phyloP scores from a whole-genome alignment of 23 tunicate species.

The Clavelina lepadiformis region DNA sequence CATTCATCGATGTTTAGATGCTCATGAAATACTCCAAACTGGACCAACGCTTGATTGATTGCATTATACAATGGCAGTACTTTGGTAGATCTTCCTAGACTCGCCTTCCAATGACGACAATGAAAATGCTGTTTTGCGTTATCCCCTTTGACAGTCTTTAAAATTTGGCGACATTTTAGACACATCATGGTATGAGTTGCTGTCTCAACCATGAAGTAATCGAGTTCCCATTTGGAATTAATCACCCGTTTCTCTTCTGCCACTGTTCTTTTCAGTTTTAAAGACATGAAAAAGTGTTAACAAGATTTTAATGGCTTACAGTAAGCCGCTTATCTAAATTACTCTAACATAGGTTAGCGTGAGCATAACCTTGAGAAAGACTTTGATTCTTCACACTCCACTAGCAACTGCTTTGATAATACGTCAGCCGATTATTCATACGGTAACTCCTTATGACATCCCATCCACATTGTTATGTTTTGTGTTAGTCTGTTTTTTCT shows the following conservation, averaged over 20 bases:
- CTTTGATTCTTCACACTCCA: too few species aligned
- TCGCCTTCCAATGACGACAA: slow-evolving; percentile 20
- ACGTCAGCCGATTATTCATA: too few species aligned
- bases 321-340: background rate
- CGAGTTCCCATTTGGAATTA: slow-evolving; percentile 26
- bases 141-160: slow-evolving; percentile 16
- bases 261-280: slow-evolving; percentile 8
- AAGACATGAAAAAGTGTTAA: background rate
- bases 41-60: background rate
- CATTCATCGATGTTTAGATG: slow-evolving; percentile 1
- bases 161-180: slow-evolving; percentile 26
- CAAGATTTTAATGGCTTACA: background rate
- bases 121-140: slow-evolving; percentile 22
- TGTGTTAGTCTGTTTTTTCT: too few species aligned
- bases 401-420: too few species aligned
- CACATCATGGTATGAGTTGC: slow-evolving; percentile 23
- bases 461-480: too few species aligned
- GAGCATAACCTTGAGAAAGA: too few species aligned
- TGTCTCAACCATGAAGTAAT: slow-evolving; percentile 31
- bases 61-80: background rate
- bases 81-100: slow-evolving; percentile 13
- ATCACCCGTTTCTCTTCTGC: slow-evolving; percentile 1
- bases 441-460: too few species aligned
- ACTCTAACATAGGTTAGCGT: background rate
- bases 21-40: slow-evolving; percentile 3